A percentile compares a stretch with the other conserved stretches of the same genome.
These are phyloP conservation scores for Hylaeus volcanicus DNA, from an alignment of 1,140 invertebrate species.

Conservation along the genomic window DNA sequence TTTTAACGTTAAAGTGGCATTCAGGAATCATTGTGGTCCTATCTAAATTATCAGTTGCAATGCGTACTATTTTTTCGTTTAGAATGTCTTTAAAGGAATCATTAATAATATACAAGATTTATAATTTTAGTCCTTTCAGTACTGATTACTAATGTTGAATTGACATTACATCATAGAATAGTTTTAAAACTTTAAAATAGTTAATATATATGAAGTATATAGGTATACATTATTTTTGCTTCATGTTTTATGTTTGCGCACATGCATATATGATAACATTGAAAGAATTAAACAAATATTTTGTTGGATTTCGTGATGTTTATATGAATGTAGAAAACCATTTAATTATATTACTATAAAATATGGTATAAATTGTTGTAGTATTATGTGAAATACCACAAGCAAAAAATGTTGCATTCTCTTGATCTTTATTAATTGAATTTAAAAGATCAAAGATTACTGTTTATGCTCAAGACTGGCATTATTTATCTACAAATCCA, in stretches of 20 bases:
- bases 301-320: neutral
- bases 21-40: slow-evolving; percentile 40
- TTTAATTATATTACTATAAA: neutral
- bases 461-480: neutral
- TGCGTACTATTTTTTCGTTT: neutral
- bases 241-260: neutral
- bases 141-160: neutral
- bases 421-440: neutral
- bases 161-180: neutral
- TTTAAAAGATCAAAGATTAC: slow-evolving; percentile 13
- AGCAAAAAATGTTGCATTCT: neutral
- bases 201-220: neutral
- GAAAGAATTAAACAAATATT: neutral
- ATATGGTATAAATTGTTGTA: slow-evolving; percentile 7
- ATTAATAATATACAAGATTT: neutral
- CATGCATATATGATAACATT: neutral
- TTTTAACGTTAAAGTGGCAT: slow-evolving; percentile 12
- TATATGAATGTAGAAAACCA: neutral
- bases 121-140: neutral
- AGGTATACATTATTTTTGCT: neutral
- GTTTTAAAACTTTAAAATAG: neutral
- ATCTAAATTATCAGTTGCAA: slow-evolving; percentile 10
- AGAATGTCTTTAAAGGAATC: neutral
- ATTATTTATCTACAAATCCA: slow-evolving; percentile 7
- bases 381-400: neutral